Base-by-base conservation (phyloP, 2,797 vertebrate species). In the Arremon brunneinucha region DNA sequence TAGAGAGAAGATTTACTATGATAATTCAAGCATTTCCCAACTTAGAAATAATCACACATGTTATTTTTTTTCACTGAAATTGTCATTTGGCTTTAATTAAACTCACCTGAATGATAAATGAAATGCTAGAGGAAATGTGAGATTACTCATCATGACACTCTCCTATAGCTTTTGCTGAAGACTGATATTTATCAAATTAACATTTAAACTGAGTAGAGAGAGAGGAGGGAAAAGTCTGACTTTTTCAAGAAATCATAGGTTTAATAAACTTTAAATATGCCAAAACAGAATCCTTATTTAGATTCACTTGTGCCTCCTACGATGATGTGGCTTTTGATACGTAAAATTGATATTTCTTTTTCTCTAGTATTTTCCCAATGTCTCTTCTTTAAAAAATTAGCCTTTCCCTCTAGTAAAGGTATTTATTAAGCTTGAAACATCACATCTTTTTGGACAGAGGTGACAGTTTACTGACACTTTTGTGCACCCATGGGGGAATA, bases 21-120 rank as follows among this genome's bases (percentile, higher is more conserved):
- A 63, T 20, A 46, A 10, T 57, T 28, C 49, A 78, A 69, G 4
- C 4, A 65, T 79, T 90, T 95, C 14, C 39, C 24, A 27, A 32
- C 4, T 85, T 49, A 64, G 30, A 56, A 74, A 67, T 64, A 81
- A n/a, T 55, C 32, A 74, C 59, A 39, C 3, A 10, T 6, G 10
- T 11, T 89, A 20, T 85, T 89, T 86, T 92, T 92, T 92, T 91
- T 71, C 41, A 17, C 65, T 52, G 26, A 41, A 84, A 56, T 82
- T 84, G 9, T 85, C 74, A 41, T 67, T 88, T 94, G 35, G 11
- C 12, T 88, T 86, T 84, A 94, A 88, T 83, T 81, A 89, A 93
- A 82, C 35, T 93, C 24, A 95, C 37, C 37, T 67, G 74, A 89
- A 79, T n/a, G 19, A 87, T 84, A 65, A 72, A 91, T 80, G 3